Conservation (phyloP, 2,113 vertebrate species). For the Myotis lucifugus region DNA sequence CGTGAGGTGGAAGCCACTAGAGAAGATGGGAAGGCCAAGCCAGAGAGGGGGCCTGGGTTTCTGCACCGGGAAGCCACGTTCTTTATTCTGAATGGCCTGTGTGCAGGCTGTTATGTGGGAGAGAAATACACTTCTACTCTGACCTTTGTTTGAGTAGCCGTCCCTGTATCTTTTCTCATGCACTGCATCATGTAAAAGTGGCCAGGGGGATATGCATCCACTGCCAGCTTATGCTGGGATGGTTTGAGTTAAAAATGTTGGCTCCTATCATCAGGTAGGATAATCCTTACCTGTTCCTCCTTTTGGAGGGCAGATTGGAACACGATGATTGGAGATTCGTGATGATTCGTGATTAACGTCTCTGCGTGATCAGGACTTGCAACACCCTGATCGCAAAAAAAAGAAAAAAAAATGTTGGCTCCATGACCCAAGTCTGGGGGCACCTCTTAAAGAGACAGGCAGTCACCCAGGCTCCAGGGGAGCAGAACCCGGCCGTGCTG, state of each 20-base stretch:
- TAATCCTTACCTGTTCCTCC: too few species aligned
- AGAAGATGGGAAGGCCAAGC: neutral
- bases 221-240: neutral
- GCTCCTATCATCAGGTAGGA: too few species aligned
- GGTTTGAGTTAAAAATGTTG: neutral
- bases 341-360: too few species aligned
- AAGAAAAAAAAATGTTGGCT: neutral
- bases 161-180: neutral
- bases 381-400: too few species aligned
- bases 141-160: neutral
- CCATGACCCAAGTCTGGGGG: neutral
- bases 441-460: neutral
- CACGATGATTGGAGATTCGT: too few species aligned
- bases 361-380: too few species aligned
- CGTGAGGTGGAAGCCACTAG: neutral
- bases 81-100: neutral
- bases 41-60: neutral
- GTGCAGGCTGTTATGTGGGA: neutral
- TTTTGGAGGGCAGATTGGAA: too few species aligned
- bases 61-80: neutral
- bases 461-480: neutral
- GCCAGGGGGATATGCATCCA: neutral
- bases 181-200: accelerated
- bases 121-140: neutral
- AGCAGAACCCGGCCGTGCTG: neutral